Conservation (phyloP, 2,888 invertebrate species). For the Osedax frankpressi region DNA sequence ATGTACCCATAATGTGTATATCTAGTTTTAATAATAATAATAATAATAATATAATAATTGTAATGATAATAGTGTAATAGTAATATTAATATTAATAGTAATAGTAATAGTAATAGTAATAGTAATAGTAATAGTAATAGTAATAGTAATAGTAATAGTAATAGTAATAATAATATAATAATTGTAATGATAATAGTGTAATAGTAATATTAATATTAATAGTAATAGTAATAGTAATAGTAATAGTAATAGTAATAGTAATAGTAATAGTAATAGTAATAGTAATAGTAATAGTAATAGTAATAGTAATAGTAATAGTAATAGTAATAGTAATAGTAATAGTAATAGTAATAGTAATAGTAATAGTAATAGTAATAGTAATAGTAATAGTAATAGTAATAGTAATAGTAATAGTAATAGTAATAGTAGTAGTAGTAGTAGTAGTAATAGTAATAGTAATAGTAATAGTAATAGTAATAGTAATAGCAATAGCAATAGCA, state of each 20-base stretch:
- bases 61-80: not conserved
- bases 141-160: slow-evolving; percentile 1
- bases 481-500: slow-evolving; percentile 5
- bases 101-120: not conserved
- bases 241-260: slow-evolving; percentile 1
- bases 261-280: slow-evolving; percentile 5
- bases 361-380: slow-evolving; percentile 1
- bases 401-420: slow-evolving; percentile 9
- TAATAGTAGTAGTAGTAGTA: not conserved
- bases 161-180: not conserved
- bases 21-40: not conserved
- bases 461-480: not conserved
- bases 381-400: slow-evolving; percentile 6
- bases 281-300: slow-evolving; percentile 13
- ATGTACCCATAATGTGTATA: too few relatives aligned
- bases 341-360: slow-evolving; percentile 11
- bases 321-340: slow-evolving; percentile 15
- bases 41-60: not conserved
- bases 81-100: not conserved
- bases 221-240: slow-evolving; percentile 5
- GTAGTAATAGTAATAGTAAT: slow-evolving; percentile 7
- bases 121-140: not conserved
- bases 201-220: not conserved
- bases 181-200: slow-evolving; percentile 1
- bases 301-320: slow-evolving; percentile 15